A percentile compares a stretch with the other conserved stretches of the same genome.
Conservation (phyloP, 2,797 vertebrate genomes). For the Malacoraja senta region DNA sequence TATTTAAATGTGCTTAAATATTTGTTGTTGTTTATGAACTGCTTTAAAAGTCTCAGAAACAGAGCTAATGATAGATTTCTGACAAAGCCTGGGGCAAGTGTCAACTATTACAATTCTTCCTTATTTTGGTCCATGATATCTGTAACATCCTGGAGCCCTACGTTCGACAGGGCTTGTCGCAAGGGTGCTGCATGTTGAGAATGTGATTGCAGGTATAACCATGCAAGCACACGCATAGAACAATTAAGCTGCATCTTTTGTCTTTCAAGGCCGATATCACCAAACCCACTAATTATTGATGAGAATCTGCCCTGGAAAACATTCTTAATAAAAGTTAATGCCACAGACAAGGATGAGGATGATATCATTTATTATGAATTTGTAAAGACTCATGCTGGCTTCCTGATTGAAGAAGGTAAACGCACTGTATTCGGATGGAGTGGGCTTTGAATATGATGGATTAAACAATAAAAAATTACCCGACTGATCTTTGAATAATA, state of each 20-base stretch:
- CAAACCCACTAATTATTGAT: slow-evolving; percentile 20
- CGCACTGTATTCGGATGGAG: not conserved
- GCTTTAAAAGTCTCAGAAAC: no score
- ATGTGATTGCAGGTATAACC: not conserved
- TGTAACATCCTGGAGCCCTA: no score
- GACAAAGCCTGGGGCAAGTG: no score
- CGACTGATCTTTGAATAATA: not conserved
- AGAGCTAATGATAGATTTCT: no score
- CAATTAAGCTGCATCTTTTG: not conserved
- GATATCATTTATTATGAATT: slow-evolving; percentile 31
- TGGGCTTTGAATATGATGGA: not conserved
- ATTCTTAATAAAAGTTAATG: not conserved
- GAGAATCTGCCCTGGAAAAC: slow-evolving; percentile 20
- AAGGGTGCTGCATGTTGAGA: no score
- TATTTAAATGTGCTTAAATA: no score
- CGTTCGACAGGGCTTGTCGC: no score
- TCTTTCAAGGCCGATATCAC: slow-evolving; percentile 17
- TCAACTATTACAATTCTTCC: no score
- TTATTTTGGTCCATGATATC: no score
- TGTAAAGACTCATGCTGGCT: slow-evolving; percentile 19
- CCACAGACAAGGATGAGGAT: not conserved
- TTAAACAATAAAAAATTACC: not conserved
- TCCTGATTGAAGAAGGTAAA: slow-evolving; percentile 35
- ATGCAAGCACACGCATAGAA: no score
- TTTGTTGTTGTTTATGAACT: no score